A percentile compares a stretch with the other conserved stretches of the same genome.
Conservation (phyloP, 2,888 invertebrate genomes). For the Tenthredo notha region DNA sequence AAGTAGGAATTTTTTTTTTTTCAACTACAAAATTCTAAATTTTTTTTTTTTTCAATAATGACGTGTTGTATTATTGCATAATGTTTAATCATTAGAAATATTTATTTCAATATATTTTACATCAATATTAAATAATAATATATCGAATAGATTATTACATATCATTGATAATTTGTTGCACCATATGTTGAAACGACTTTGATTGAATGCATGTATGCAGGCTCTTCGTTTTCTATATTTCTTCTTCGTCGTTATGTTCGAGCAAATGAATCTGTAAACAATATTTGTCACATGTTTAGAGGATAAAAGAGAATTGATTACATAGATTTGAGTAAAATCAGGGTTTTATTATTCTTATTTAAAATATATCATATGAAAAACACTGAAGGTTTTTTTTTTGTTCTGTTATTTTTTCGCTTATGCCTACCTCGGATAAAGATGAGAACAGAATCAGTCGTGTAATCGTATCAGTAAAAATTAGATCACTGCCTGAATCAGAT, state of each 20-base stretch:
- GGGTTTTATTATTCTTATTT: too few relatives aligned
- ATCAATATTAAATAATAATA: too few relatives aligned
- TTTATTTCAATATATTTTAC: neutral
- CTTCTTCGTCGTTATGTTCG: neutral
- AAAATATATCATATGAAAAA: neutral
- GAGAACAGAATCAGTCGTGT: neutral
- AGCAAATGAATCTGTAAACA: neutral
- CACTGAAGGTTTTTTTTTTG: too few relatives aligned
- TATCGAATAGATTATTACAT: neutral
- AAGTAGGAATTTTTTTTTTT: too few relatives aligned
- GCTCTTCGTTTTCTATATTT: neutral
- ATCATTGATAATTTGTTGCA: neutral
- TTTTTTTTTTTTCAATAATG: too few relatives aligned
- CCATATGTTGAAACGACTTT: neutral
- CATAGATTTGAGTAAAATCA: neutral
- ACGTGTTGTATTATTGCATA: neutral
- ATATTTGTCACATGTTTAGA: neutral
- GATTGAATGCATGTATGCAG: neutral
- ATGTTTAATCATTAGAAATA: neutral
- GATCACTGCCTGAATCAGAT: neutral
- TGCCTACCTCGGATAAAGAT: neutral
- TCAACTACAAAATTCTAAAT: too few relatives aligned
- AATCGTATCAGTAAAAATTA: neutral
- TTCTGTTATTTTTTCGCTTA: too few relatives aligned
- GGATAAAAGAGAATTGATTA: neutral